Base-by-base conservation (phyloP, 2,888 invertebrate genomes). In the Oxycera nigricornis region DNA sequence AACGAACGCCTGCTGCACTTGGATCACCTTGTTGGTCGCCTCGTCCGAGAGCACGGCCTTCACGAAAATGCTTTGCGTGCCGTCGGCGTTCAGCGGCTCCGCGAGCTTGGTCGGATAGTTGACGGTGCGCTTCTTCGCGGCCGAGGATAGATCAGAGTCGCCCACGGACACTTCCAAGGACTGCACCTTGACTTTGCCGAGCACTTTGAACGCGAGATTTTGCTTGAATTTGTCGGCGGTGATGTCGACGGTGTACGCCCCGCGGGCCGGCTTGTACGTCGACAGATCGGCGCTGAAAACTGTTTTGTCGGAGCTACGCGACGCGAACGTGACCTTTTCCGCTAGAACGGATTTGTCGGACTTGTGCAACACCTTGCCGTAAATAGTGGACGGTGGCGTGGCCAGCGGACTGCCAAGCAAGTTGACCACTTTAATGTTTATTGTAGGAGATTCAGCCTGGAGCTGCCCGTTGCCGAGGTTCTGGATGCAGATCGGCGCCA, bases 61-160 rank as follows among this genome's bases (percentile, higher is more conserved):
- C 79, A 97, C 87, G 1, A 93, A 87, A 75, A 99, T 86, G 87
- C 94, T 95, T 84, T 98, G 97, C 80, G 95, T 92, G 78, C 92
- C 91, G 86, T 98, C 98, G 4, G 95, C 95, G 79, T 93, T 92
- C 20, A 97, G 86, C 9, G 88, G 86, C 57, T 89, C 89, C 0
- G 87, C 80, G 31, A 95, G 84, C 82, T 93, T 93, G 76, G 90
- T 89, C 1, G 94, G 94, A 82, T 91, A 90, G 0, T 87, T 84
- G 3, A 97, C 87, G 77, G 92, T 93, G 76, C 86, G 90, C 73
- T 94, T 86, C 83, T 92, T 93, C 0, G 94, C 91, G 73, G 93
- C 91, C 26, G 94, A 92, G 1, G 93, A 92, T 77, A 96, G 95
- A 84, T 98, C 97, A 3, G 94, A 91, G 83, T 98, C 97, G 1